phyloP scores from a whole-genome alignment of 2,113 vertebrate species.

The Glaucidium brasilianum region DNA sequence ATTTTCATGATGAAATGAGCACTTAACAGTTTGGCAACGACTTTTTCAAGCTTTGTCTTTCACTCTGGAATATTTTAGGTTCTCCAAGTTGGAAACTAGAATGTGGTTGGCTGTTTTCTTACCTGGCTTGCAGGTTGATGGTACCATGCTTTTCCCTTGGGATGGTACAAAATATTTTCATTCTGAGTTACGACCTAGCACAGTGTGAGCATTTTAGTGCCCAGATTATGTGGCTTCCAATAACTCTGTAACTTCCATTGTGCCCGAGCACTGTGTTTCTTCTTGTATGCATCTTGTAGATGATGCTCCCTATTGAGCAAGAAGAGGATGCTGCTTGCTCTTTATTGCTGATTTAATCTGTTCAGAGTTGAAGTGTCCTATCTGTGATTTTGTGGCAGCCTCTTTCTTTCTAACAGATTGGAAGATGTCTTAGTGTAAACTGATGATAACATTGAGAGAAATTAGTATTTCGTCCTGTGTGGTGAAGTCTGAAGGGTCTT shows the following conservation, averaged over 20 bases:
- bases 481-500: background rate
- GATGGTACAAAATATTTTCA: background rate
- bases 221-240: background rate
- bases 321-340: background rate
- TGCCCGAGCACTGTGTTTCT: background rate
- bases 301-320: background rate
- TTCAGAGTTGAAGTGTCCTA: background rate
- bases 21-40: background rate
- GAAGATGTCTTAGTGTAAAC: background rate
- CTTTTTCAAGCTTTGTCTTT: background rate
- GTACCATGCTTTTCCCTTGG: background rate
- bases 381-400: background rate
- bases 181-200: background rate
- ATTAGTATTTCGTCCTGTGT: background rate
- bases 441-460: background rate
- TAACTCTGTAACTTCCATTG: background rate
- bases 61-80: background rate
- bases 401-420: background rate
- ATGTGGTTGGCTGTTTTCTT: background rate
- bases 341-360: background rate
- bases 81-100: background rate
- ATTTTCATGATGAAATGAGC: background rate
- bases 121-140: background rate
- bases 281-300: background rate
- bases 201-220: background rate